A percentile compares a stretch with the other conserved stretches of the same genome.
Conservation (phyloP, 2,113 vertebrate genomes). For the Tachysurus vachellii region DNA sequence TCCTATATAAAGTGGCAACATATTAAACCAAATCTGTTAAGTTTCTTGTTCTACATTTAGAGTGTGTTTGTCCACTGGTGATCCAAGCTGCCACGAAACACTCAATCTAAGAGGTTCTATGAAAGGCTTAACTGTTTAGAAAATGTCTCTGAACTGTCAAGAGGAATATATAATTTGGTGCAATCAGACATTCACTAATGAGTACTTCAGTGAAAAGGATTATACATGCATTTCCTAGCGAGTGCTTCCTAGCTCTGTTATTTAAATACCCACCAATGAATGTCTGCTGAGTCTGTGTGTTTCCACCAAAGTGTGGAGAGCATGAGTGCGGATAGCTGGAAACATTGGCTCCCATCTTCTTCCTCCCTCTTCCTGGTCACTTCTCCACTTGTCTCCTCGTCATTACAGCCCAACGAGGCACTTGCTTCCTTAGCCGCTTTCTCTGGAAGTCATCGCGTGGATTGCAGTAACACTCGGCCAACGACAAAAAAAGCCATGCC, state of each 20-base stretch:
- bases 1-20: not conserved
- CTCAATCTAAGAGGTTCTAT: not conserved
- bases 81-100: conserved; percentile 8
- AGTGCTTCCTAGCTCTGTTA: not conserved
- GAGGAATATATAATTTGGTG: conserved; percentile 14
- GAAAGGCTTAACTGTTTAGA: conserved; percentile 19
- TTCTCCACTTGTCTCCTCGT: conserved; percentile 68
- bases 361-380: conserved; percentile 66
- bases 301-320: conserved; percentile 93
- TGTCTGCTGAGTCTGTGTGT: conserved; percentile 91
- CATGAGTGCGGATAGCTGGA: conserved; percentile 98
- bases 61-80: conserved; percentile 2
- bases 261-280: conserved; percentile 87
- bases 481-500: conserved; percentile 26
- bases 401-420: conserved; percentile 80
- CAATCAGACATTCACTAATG: not conserved
- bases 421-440: conserved; percentile 22
- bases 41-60: conserved; percentile 1
- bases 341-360: conserved; percentile 95
- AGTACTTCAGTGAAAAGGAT: not conserved
- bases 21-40: not conserved
- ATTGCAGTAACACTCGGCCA: not conserved
- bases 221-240: not conserved
- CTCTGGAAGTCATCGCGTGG: not conserved
- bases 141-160: not conserved